These are phyloP conservation scores for Spodoptera picta DNA, from an alignment of 2,888 invertebrate genomes.

Conservation along the genomic window DNA sequence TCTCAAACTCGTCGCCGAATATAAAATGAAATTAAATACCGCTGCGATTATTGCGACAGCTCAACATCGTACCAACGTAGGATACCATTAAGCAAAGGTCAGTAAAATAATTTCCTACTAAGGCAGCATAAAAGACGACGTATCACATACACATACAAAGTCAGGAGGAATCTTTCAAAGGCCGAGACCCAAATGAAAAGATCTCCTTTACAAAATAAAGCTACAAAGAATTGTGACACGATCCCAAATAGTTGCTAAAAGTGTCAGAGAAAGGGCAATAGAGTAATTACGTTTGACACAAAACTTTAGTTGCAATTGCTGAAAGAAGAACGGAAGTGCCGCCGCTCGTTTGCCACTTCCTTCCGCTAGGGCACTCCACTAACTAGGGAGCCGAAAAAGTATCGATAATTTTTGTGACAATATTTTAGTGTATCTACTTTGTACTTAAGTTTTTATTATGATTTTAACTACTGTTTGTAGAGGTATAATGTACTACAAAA, in stretches of 20 bases:
- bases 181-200: slow-evolving; percentile 40
- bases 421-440: too few relatives aligned
- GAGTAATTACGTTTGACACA: slow-evolving; percentile 69
- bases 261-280: slow-evolving; percentile 54
- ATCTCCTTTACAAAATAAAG: slow-evolving; percentile 44
- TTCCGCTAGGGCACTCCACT: slow-evolving; percentile 55
- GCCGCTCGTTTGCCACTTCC: slow-evolving; percentile 65
- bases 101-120: slow-evolving; percentile 16
- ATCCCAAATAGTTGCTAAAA: slow-evolving; percentile 46
- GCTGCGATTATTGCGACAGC: too few relatives aligned
- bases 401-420: slow-evolving; percentile 16
- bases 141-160: not conserved
- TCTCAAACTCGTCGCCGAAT: too few relatives aligned
- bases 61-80: not conserved
- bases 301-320: slow-evolving; percentile 66
- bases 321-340: slow-evolving; percentile 66
- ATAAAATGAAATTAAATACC: too few relatives aligned
- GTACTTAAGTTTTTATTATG: too few relatives aligned
- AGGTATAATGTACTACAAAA: too few relatives aligned
- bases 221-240: slow-evolving; percentile 51
- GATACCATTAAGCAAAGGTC: slow-evolving; percentile 8
- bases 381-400: slow-evolving; percentile 32
- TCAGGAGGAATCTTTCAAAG: slow-evolving; percentile 17
- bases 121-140: slow-evolving; percentile 18
- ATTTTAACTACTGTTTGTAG: too few relatives aligned